A percentile compares a stretch with the other conserved stretches of the same genome.
phyloP scores from a whole-genome alignment of 2,888 invertebrate genomes.

The Cephus nigrinus region DNA sequence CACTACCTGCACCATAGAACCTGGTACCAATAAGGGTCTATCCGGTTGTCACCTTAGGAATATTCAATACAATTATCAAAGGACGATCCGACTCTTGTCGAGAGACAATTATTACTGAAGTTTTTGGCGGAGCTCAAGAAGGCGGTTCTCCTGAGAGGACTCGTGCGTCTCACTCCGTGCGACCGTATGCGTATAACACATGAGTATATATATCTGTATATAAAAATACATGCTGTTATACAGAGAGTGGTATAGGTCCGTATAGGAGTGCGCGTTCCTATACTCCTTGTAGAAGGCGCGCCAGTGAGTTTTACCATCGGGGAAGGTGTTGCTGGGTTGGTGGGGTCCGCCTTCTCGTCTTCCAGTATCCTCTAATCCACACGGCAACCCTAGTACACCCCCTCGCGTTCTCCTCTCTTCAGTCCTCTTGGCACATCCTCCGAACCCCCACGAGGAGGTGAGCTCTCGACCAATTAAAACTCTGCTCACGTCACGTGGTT shows the following conservation, averaged over 20 bases:
- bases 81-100: conserved; percentile 56
- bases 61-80: conserved; percentile 8
- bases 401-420: conserved; percentile 27
- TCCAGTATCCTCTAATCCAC: conserved; percentile 51
- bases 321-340: conserved; percentile 54
- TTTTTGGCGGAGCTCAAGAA: conserved; percentile 58
- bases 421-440: conserved; percentile 22
- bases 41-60: not conserved
- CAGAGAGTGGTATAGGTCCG: conserved; percentile 9
- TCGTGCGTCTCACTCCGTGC: conserved; percentile 22
- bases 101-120: conserved; percentile 67
- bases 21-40: not conserved
- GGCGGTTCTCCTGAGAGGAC: conserved; percentile 53
- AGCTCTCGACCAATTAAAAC: conserved; percentile 63
- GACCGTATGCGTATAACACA: conserved; percentile 7
- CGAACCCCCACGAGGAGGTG: conserved; percentile 25
- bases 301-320: conserved; percentile 28
- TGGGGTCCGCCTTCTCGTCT: conserved; percentile 55
- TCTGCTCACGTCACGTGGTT: conserved; percentile 37
- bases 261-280: not conserved
- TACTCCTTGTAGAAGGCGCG: not conserved
- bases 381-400: conserved; percentile 46
- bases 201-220: conserved; percentile 3
- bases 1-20: not conserved
- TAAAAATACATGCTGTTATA: conserved; percentile 2